Evolutionary conservation across 2,888 invertebrate genomes (phyloP), one percentile per base, ranked within the genome.

Genomic region (Philhelius pedissequus): DNA sequence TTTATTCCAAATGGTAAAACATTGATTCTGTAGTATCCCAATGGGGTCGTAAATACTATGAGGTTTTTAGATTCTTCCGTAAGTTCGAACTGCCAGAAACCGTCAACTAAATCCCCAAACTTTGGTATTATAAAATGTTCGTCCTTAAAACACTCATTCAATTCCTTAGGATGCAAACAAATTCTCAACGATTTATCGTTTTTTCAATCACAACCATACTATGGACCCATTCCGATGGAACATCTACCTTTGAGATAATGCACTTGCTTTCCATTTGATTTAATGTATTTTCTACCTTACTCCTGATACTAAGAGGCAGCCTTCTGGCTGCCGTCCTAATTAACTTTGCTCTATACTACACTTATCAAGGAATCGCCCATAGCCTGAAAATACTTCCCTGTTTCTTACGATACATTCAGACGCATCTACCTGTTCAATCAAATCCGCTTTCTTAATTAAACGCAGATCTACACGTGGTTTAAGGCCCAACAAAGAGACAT

Each of bases 301-400:
- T 35, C 35, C 69, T 35, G 32, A 88, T 71, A 30, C 86, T 60
- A 6, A 87, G 52, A 38, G 88, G 86, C 7, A 88, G n/a, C 30
- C 56, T 35, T 11, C 54, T 86, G 5, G 74, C 52, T 2, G 35
- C 52, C 45, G 68, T 50, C 13, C 32, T 62, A 22, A 32, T 8
- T 32, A 7, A 1, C 7, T 7, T 32, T 8, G 32, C 32, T 2
- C 8, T 8, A 32, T 32, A 2, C 69, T 74, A n/a, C n/a, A n/a
- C 43, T 66, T 66, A 52, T 74, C 68, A 11, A 69, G 74, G 30
- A 74, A 80, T 52, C 62, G 38, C 9, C 74, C 80, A 58, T 43
- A 50, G 11, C 58, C 66, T n/a, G 52, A 38, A 11, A 66, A 66
- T 15, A 73, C 48, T 4, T 27, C 27, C 27, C 5, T 27, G 27